Evolutionary conservation across 2,888 invertebrate genomes (phyloP).

Genomic region (Punctoribates punctum): DNA sequence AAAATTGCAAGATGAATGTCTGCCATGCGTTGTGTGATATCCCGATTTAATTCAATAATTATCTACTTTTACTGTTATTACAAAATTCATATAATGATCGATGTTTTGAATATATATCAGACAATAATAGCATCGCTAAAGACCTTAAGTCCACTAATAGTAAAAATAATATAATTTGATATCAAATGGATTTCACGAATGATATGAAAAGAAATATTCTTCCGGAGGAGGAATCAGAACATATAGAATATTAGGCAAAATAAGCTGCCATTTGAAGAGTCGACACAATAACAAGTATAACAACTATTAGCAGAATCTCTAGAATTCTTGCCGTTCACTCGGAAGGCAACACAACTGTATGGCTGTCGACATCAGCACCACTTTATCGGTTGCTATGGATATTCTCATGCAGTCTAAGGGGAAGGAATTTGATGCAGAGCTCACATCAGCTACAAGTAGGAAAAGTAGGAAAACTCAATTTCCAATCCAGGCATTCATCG

Average conservation of each 20-base stretch:
- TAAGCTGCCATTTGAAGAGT: neutral
- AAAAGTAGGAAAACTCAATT: neutral
- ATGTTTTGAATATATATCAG: neutral
- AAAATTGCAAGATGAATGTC: neutral
- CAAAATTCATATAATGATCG: neutral
- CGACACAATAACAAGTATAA: constrained; percentile 8
- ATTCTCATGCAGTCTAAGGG: neutral
- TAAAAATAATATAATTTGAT: too few relatives aligned
- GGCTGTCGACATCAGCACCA: neutral
- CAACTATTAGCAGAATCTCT: constrained; percentile 26
- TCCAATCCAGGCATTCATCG: neutral
- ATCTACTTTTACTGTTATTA: neutral
- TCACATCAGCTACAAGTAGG: constrained; percentile 15
- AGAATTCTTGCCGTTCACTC: constrained; percentile 20
- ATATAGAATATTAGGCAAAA: neutral
- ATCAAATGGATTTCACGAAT: too few relatives aligned
- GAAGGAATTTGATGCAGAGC: neutral
- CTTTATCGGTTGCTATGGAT: constrained; percentile 24
- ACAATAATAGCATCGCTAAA: neutral
- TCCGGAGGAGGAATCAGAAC: neutral
- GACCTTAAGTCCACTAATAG: too few relatives aligned
- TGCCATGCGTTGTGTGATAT: neutral
- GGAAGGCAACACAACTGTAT: constrained; percentile 3
- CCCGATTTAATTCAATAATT: neutral
- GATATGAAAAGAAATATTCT: neutral